These are phyloP conservation scores for Sisyra terminalis DNA, from an alignment of 2,888 invertebrate genomes.

Conservation along the genomic window DNA sequence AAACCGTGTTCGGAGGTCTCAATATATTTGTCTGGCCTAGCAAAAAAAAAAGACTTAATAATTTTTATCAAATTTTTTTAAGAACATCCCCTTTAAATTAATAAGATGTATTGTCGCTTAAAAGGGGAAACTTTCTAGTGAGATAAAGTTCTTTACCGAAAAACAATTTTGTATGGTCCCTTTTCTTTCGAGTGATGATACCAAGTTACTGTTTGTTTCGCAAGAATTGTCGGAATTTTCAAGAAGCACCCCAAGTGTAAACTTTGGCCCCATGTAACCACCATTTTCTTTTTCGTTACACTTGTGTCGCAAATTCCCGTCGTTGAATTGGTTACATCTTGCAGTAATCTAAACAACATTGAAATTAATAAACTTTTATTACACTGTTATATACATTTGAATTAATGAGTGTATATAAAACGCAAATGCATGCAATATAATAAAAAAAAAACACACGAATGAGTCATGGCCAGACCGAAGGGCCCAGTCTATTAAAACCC, in stretches of 20 bases:
- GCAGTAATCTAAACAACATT: slow-evolving; percentile 25
- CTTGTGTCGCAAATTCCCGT: slow-evolving; percentile 39
- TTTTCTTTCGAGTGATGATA: slow-evolving; percentile 36
- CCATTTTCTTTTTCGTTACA: slow-evolving; percentile 35
- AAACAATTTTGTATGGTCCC: slow-evolving; percentile 35
- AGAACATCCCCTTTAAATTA: too few relatives aligned
- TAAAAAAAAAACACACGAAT: too few relatives aligned
- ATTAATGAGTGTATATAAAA: too few relatives aligned
- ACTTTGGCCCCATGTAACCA: slow-evolving; percentile 44
- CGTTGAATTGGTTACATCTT: slow-evolving; percentile 42
- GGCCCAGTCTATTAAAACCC: too few relatives aligned
- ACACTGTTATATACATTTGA: too few relatives aligned
- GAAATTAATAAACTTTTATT: background rate
- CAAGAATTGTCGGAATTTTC: slow-evolving; percentile 31
- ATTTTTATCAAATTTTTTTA: too few relatives aligned
- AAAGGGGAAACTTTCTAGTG: background rate
- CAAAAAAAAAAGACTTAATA: slow-evolving; percentile 12
- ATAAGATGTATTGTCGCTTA: too few relatives aligned
- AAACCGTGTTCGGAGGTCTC: slow-evolving; percentile 41
- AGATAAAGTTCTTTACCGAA: slow-evolving; percentile 28
- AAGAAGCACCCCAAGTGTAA: slow-evolving; percentile 40
- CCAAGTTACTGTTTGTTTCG: slow-evolving; percentile 32
- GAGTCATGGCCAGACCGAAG: too few relatives aligned
- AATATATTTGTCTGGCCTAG: slow-evolving; percentile 39
- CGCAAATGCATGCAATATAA: too few relatives aligned